phyloP scores from a whole-genome alignment of 2,797 vertebrate genomes.

The Remorina albescens region DNA sequence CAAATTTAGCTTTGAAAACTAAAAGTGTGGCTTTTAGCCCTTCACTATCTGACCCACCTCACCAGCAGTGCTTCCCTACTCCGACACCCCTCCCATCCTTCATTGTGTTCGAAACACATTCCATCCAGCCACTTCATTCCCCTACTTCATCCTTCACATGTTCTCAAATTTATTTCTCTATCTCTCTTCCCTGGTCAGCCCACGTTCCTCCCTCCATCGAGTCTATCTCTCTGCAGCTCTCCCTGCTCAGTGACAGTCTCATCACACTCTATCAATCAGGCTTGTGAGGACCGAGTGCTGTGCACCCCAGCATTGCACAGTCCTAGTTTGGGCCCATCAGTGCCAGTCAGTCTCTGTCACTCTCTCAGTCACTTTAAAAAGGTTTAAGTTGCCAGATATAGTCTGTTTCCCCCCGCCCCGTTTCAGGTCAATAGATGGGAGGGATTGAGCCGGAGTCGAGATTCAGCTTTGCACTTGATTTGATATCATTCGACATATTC shows the following conservation, averaged over 20 bases:
- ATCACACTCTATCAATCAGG: slow-evolving; percentile 86
- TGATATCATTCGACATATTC: slow-evolving; percentile 65
- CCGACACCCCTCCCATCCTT: slow-evolving; percentile 45
- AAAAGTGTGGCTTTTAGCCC: slow-evolving; percentile 37
- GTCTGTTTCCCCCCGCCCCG: slow-evolving; percentile 45
- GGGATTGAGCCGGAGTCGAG: slow-evolving; percentile 48
- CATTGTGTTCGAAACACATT: slow-evolving; percentile 70
- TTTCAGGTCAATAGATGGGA: slow-evolving; percentile 64
- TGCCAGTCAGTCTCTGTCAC: slow-evolving; percentile 77
- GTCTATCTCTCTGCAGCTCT: slow-evolving; percentile 70
- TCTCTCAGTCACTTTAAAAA: slow-evolving; percentile 78
- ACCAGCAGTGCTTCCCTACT: not conserved
- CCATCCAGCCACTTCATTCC: slow-evolving; percentile 74
- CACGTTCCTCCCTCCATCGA: slow-evolving; percentile 64
- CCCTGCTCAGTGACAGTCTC: slow-evolving; percentile 83
- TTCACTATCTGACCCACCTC: slow-evolving; percentile 48
- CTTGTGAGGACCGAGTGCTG: slow-evolving; percentile 70
- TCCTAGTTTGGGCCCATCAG: slow-evolving; percentile 79
- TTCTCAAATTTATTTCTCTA: slow-evolving; percentile 81
- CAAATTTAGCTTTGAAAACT: slow-evolving; percentile 24
- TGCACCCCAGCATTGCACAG: slow-evolving; percentile 64
- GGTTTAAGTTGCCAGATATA: slow-evolving; percentile 81
- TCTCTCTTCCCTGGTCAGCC: slow-evolving; percentile 73
- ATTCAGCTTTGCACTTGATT: slow-evolving; percentile 60
- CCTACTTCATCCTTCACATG: slow-evolving; percentile 79